Percentiles rank a stretch among this genome's conserved stretches.
Evolutionary conservation across 2,113 vertebrate genomes (phyloP).

Genomic region (Argyrosomus japonicus): DNA sequence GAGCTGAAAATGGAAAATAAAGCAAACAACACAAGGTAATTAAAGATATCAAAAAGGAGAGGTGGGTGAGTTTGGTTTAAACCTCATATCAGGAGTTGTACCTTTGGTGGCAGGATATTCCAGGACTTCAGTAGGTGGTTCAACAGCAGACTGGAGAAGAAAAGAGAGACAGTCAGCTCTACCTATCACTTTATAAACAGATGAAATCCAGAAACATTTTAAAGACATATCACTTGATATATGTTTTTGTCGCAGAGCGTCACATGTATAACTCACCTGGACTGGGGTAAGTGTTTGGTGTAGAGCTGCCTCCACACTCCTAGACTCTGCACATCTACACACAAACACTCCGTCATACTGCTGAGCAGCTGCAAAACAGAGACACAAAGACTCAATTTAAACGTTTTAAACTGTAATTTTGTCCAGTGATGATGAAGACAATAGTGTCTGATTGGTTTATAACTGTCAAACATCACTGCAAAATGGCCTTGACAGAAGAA

Average conservation of each 20-base stretch:
- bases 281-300: constrained; percentile 93
- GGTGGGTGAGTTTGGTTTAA: neutral
- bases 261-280: constrained; percentile 83
- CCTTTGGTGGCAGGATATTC: constrained; percentile 89
- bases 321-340: constrained; percentile 89
- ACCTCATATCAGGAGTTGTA: constrained; percentile 55
- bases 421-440: too few species aligned
- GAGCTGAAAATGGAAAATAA: constrained; percentile 77
- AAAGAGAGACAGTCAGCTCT: neutral
- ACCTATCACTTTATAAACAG: too few species aligned
- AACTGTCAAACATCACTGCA: too few species aligned
- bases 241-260: neutral
- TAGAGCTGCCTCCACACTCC: constrained; percentile 96
- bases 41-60: neutral
- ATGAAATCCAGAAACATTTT: neutral
- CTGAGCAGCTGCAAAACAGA: constrained; percentile 86
- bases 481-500: too few species aligned
- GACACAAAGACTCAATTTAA: neutral
- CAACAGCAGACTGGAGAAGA: constrained; percentile 87
- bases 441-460: too few species aligned
- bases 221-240: neutral
- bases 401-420: neutral
- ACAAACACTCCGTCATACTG: constrained; percentile 92
- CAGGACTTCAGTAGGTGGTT: constrained; percentile 89
- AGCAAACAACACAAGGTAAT: neutral